Percentiles rank a stretch among this genome's conserved stretches.
Conservation (phyloP, 2,797 vertebrate genomes). For the Chelonia mydas region DNA sequence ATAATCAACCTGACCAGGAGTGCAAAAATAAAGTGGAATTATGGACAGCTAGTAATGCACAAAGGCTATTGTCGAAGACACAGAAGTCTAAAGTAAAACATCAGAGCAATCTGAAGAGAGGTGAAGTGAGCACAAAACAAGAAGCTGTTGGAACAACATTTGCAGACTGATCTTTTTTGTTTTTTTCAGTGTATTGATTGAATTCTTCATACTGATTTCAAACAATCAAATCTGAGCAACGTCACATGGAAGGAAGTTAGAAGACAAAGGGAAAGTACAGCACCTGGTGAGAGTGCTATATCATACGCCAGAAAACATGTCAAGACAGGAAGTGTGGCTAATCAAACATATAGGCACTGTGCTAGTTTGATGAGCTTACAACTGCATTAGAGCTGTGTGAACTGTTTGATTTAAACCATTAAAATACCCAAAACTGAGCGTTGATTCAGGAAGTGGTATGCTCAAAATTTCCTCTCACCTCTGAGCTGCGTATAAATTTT, state of each 20-base stretch:
- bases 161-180: accelerated
- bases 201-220: neutral
- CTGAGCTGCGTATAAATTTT: neutral
- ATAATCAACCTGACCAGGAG: neutral
- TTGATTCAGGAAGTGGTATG: neutral
- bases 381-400: neutral
- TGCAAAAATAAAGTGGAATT: neutral
- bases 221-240: neutral
- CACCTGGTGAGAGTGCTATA: neutral
- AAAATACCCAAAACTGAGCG: neutral
- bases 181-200: neutral
- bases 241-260: neutral
- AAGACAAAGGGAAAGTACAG: neutral
- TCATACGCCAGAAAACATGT: neutral
- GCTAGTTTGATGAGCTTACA: neutral
- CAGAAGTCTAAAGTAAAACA: neutral
- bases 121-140: neutral
- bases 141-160: neutral
- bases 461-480: neutral
- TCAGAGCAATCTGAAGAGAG: neutral
- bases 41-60: neutral
- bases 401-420: neutral
- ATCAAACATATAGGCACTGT: neutral
- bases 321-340: neutral
- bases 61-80: neutral